Evolutionary conservation across 1,140 invertebrate genomes (phyloP), one percentile per base, ranked within the genome.

Genomic region (Drosophila kohkoa): DNA sequence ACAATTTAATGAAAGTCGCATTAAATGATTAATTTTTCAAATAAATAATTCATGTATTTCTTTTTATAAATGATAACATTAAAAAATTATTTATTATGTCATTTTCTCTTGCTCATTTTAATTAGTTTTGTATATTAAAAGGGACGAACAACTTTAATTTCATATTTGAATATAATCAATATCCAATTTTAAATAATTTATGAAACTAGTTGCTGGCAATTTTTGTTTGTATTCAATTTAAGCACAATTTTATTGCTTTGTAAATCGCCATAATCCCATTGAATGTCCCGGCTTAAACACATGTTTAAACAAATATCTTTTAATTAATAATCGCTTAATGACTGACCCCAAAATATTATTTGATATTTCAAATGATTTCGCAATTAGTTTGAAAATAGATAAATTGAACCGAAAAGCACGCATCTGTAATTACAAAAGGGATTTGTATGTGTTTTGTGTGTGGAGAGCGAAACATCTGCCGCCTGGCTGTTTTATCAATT

Each of bases 291-390:
- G 35, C 32, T 64, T 13, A 20, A 64, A 41, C 60, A 64, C n/a
- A 35, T 41, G 30, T 20, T 52, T 32, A n/a, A 13, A 52, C 5
- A 28, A 64, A 41, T 38, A 28, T 52, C 32, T 11, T 51, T 52
- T 52, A 64, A 52, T 52, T 64, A 41, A 52, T 28, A 49, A 20
- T 20, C 49, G 25, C 28, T 52, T 30, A 5, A 13, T 28, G 54
- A 16, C 15, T 8, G 16, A n/a, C 32, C 15, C 3, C 13, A 55
- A 43, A 16, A 52, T 5, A 41, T 46, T 62, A 20, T 62, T 48
- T 48, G 15, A 45, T 48, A 62, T 55, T 65, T n/a, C 25, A 45
- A 65, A 65, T 65, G 63, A 7, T 54, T 65, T 65, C 10, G 16
- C 49, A 64, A 64, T 64, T 64, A 43, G 62, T 55, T 45, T 8